Evolutionary conservation across 2,888 invertebrate species (phyloP).

Genomic region (Aspidapion aeneum): DNA sequence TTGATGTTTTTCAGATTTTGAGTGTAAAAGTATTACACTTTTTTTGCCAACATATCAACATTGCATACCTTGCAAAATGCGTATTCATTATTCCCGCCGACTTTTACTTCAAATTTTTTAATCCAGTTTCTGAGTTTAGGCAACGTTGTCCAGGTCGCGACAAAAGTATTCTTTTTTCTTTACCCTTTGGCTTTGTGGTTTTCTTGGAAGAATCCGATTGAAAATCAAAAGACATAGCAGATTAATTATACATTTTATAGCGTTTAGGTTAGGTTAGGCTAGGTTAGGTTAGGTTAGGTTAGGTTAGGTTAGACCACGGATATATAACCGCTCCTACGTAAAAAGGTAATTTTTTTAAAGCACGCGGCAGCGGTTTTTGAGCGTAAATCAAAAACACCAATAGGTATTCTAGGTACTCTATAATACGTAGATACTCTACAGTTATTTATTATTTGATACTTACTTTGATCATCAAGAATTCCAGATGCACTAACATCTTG

Average conservation of each 20-base stretch:
- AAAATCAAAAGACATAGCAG: not conserved
- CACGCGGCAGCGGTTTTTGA: too few relatives aligned
- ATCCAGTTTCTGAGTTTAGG: not conserved
- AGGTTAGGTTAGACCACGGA: too few relatives aligned
- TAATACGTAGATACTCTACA: not conserved
- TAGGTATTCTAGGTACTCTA: not conserved
- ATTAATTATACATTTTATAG: too few relatives aligned
- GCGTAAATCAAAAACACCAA: not conserved
- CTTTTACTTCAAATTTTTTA: not conserved
- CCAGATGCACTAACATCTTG: not conserved
- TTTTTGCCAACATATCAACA: not conserved
- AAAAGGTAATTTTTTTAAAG: too few relatives aligned
- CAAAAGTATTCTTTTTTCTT: not conserved
- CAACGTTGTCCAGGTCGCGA: not conserved
- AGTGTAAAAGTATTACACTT: not conserved
- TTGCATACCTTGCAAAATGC: not conserved
- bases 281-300: too few relatives aligned
- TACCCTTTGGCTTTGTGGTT: not conserved
- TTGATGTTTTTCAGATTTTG: not conserved
- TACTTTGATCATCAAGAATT: not conserved
- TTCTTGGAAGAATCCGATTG: not conserved
- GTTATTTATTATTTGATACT: not conserved
- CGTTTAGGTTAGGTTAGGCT: too few relatives aligned
- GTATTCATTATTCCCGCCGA: not conserved
- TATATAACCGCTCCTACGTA: too few relatives aligned